phyloP scores from a whole-genome alignment of 2,888 invertebrate species.

The Tricholauxania praeusta region DNA sequence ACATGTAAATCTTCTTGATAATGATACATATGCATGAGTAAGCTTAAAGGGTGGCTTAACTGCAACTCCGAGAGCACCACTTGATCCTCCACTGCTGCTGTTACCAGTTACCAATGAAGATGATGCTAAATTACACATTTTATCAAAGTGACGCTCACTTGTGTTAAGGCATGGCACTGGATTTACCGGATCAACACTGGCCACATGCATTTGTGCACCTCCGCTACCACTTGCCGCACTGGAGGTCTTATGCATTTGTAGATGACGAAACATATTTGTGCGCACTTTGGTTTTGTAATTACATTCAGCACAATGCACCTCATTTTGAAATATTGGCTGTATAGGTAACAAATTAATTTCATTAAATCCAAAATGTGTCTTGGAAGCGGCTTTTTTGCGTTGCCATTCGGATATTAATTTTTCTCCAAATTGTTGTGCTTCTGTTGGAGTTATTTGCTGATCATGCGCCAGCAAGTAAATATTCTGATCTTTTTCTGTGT shows the following conservation, averaged over 20 bases:
- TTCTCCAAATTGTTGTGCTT: slow-evolving; percentile 55
- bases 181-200: slow-evolving; percentile 80
- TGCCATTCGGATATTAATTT: slow-evolving; percentile 55
- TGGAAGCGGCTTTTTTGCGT: slow-evolving; percentile 49
- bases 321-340: slow-evolving; percentile 74
- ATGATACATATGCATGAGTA: slow-evolving; percentile 68
- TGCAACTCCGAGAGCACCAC: slow-evolving; percentile 37
- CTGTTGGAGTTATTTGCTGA: slow-evolving; percentile 46
- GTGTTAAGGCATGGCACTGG: slow-evolving; percentile 84
- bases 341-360: slow-evolving; percentile 77
- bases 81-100: slow-evolving; percentile 10
- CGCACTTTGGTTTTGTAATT: slow-evolving; percentile 78
- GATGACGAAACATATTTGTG: slow-evolving; percentile 78
- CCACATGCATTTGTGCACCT: slow-evolving; percentile 64
- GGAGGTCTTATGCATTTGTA: slow-evolving; percentile 74
- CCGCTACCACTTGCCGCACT: slow-evolving; percentile 23
- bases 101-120: slow-evolving; percentile 69
- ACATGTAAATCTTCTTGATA: slow-evolving; percentile 76
- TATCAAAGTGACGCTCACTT: slow-evolving; percentile 85
- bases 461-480: slow-evolving; percentile 69
- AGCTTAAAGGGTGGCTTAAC: slow-evolving; percentile 18
- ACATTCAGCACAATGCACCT: slow-evolving; percentile 76
- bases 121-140: slow-evolving; percentile 86
- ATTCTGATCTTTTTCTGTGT: not conserved
- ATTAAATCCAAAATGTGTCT: slow-evolving; percentile 70